These are phyloP conservation scores for Graptemys geographica DNA, from an alignment of 2,797 vertebrate species.

Conservation along the genomic window DNA sequence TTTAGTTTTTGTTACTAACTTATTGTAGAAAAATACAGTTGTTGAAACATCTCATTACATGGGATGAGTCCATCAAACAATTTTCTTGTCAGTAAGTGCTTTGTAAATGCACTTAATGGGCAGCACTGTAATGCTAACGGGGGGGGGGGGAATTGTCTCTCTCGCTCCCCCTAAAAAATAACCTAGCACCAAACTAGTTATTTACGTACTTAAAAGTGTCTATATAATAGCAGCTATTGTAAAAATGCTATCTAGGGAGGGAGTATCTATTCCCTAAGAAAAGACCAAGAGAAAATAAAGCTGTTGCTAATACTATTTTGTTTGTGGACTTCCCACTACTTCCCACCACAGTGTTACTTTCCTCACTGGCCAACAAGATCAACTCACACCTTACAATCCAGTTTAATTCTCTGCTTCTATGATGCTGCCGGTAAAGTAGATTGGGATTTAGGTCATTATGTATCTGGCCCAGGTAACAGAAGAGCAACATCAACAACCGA, in stretches of 20 bases:
- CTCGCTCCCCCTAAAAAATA: neutral
- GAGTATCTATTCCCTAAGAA: constrained; percentile 39
- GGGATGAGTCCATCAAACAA: constrained; percentile 73
- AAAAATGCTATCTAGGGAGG: constrained; percentile 31
- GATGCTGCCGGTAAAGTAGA: neutral
- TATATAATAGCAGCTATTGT: neutral
- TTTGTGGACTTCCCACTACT: constrained; percentile 34
- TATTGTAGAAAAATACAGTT: constrained; percentile 39
- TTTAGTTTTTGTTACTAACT: constrained; percentile 44
- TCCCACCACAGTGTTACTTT: neutral
- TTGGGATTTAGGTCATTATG: neutral
- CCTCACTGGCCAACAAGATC: constrained; percentile 41
- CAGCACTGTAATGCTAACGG: constrained; percentile 51
- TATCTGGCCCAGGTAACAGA: neutral
- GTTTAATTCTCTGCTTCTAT: neutral
- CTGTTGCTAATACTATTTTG: neutral
- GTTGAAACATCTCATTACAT: constrained; percentile 70
- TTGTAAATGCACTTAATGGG: constrained; percentile 71
- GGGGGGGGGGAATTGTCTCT: neutral
- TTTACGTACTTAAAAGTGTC: constrained; percentile 53
- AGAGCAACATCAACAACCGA: neutral
- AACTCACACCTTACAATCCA: constrained; percentile 45
- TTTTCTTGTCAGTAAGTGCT: constrained; percentile 73
- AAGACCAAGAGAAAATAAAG: neutral
- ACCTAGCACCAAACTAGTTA: constrained; percentile 21